Conservation (phyloP, 2,113 vertebrate genomes). For the Bambusicola thoracicus region DNA sequence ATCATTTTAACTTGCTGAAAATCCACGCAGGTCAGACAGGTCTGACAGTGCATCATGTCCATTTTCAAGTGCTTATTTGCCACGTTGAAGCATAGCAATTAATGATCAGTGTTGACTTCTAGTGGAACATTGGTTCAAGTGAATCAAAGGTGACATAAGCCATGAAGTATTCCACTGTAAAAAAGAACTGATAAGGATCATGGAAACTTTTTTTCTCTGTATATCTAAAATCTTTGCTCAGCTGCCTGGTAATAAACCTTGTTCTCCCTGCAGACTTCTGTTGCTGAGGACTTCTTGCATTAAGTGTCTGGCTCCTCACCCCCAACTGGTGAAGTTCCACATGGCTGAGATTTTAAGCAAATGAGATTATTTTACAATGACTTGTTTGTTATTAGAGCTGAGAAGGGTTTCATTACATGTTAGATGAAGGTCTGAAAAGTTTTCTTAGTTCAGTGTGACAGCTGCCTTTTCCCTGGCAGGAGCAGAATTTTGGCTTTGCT, state of each 20-base stretch:
- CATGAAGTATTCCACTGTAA: neutral
- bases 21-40: neutral
- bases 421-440: constrained; percentile 38
- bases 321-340: constrained; percentile 4
- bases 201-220: neutral
- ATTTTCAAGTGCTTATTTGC: neutral
- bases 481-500: constrained; percentile 21
- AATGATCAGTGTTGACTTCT: neutral
- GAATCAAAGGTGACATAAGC: constrained; percentile 1
- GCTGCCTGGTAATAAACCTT: constrained; percentile 34
- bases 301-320: constrained; percentile 44
- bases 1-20: neutral
- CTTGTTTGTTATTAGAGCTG: constrained; percentile 39
- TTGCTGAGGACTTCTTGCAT: constrained; percentile 47
- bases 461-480: constrained; percentile 20
- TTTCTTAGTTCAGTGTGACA: constrained; percentile 26
- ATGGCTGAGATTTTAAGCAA: constrained; percentile 9
- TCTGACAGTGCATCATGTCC: neutral
- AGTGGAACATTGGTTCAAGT: neutral
- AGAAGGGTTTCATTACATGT: constrained; percentile 28
- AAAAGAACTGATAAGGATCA: neutral
- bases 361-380: constrained; percentile 55
- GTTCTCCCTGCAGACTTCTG: constrained; percentile 2
- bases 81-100: neutral
- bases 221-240: neutral